Base-by-base conservation (phyloP, 1,140 invertebrate genomes). In the Neomicropteryx cornuta region DNA sequence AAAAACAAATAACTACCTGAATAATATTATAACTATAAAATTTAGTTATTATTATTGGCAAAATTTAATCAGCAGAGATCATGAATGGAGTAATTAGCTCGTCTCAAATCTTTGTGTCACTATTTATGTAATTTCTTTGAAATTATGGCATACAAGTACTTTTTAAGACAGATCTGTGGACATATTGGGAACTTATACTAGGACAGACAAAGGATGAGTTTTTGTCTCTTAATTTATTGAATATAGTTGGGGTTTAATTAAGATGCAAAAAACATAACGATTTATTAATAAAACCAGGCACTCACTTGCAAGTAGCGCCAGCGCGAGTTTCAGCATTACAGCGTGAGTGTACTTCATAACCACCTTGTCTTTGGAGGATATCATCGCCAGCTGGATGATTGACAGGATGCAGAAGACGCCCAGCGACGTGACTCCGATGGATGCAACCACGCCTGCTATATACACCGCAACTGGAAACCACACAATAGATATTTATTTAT, bases 371-470 rank as follows among this genome's bases (percentile, higher is more conserved):
- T 79, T 81, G 27, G 82, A 85, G 23, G 79, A 80, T 45, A 87
- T 76, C 83, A 88, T 88, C 27, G 85, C 80, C 31, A 89, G 68
- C 60, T 88, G 84, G 20, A 89, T 68, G 37, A 89, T 73, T 16
- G 81, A 80, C 27, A 87, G 58, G 30, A 83, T 63, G 53, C 82
- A 84, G 58, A 86, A 81, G 18, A 85, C 60, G 4, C 76, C 83
- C 38, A 89, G 65, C 19, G 80, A 53, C 10, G 75, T 64, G 18
- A 83, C 78, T 28, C 81, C 81, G 18, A 76, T 61, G 5, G 76
- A 73, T 6, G 79, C 83, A 30, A 84, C 73, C 34, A 87, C 62
- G 19, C 87, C 87, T 27, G 85, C 79, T 46, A 84, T 69, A 62
- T 78, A 80, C 31, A 87, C 83, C 11, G 77, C 79, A 60, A 77